A percentile compares a stretch with the other conserved stretches of the same genome.
These are phyloP conservation scores for Hydractinia echinata DNA, from an alignment of 30 jellyfish, hydroid and myxozoan species.

Conservation along the genomic window DNA sequence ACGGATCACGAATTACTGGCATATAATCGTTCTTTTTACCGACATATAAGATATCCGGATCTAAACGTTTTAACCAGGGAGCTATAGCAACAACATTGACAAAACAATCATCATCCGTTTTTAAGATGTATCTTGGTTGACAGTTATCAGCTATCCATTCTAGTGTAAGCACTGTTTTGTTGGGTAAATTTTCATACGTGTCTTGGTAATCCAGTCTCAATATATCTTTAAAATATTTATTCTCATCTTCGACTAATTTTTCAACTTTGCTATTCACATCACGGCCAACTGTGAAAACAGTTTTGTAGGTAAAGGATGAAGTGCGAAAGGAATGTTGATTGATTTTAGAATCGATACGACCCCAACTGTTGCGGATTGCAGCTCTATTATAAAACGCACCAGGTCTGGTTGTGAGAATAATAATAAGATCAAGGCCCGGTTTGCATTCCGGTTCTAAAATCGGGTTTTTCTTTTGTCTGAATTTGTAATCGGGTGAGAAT, in stretches of 20 bases:
- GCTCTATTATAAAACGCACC: constrained; percentile 70
- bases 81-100: constrained; percentile 53
- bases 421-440: constrained; percentile 36
- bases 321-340: constrained; percentile 24
- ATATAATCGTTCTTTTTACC: constrained; percentile 68
- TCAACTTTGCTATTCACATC: constrained; percentile 51
- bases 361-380: constrained; percentile 85
- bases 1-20: constrained; percentile 96
- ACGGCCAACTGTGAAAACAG: constrained; percentile 74
- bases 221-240: constrained; percentile 49
- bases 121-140: constrained; percentile 63
- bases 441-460: constrained; percentile 57
- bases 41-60: constrained; percentile 46
- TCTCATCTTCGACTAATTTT: constrained; percentile 48
- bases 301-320: constrained; percentile 42
- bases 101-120: constrained; percentile 96
- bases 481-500: constrained; percentile 4
- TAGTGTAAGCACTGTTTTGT: constrained; percentile 79
- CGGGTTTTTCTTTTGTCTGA: constrained; percentile 24
- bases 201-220: constrained; percentile 74
- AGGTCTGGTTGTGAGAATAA: constrained; percentile 82
- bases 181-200: constrained; percentile 66
- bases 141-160: constrained; percentile 93
- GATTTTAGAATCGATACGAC: constrained; percentile 65
- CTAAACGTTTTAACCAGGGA: constrained; percentile 64